phyloP scores from a whole-genome alignment of 2,797 vertebrate species.

The Petrocephalus sullivani region DNA sequence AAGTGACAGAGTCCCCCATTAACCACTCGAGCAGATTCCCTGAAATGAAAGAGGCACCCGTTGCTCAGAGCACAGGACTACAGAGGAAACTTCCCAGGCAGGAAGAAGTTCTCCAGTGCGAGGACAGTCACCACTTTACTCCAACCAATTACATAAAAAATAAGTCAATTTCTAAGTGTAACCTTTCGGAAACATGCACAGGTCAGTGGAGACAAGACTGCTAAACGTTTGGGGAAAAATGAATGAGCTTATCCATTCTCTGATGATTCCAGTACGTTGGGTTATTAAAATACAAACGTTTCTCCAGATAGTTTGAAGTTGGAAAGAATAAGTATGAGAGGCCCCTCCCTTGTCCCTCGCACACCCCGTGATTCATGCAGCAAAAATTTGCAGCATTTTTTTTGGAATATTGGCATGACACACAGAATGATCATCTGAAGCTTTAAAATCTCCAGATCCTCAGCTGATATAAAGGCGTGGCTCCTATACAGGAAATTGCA shows the following conservation, averaged over 20 bases:
- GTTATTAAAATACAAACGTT: neutral
- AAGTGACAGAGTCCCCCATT: neutral
- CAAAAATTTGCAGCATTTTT: neutral
- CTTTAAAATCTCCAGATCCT: neutral
- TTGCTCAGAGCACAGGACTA: neutral
- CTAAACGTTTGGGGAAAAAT: neutral
- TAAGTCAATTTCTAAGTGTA: neutral
- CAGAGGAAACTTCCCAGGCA: neutral
- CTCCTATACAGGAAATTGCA: neutral
- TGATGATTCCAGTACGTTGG: neutral
- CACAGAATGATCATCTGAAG: neutral
- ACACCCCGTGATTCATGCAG: conserved; percentile 8
- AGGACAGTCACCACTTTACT: neutral
- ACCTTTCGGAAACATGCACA: neutral
- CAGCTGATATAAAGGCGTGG: neutral
- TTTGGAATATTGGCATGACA: neutral
- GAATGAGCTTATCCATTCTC: neutral
- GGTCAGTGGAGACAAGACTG: neutral
- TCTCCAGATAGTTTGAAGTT: neutral
- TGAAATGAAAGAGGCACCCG: neutral
- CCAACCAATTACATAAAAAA: neutral
- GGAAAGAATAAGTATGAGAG: neutral
- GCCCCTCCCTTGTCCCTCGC: neutral
- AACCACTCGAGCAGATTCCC: neutral
- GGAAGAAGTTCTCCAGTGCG: neutral